Percentiles rank a stretch among this genome's conserved stretches.
These are phyloP conservation scores for Hippoglossus hippoglossus DNA, from an alignment of 2,797 vertebrate species.

Conservation along the genomic window DNA sequence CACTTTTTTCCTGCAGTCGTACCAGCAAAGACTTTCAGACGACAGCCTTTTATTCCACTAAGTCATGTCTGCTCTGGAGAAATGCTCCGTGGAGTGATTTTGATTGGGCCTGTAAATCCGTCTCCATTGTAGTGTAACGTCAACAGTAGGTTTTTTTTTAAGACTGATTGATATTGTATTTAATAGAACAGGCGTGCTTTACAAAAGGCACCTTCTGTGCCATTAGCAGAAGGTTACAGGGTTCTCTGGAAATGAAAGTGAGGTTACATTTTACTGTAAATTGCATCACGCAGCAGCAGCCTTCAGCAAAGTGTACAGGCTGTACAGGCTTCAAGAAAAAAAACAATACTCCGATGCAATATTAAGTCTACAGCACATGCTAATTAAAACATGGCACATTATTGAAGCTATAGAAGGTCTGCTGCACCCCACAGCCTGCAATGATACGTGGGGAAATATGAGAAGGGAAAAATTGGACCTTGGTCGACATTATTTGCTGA, in stretches of 20 bases:
- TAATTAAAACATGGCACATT: not conserved
- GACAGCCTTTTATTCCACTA: slow-evolving; percentile 11
- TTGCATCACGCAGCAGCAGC: not conserved
- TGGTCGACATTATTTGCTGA: too few species aligned
- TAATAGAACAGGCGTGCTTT: slow-evolving; percentile 11
- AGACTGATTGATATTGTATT: not conserved
- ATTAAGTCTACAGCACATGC: not conserved
- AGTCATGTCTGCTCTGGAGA: slow-evolving; percentile 16
- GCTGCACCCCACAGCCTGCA: not conserved
- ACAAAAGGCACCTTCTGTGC: not conserved
- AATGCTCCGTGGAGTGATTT: slow-evolving; percentile 21
- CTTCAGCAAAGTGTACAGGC: not conserved
- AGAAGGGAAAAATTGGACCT: too few species aligned
- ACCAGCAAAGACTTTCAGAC: slow-evolving; percentile 1
- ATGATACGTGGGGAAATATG: not conserved
- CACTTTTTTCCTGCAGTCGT: not conserved
- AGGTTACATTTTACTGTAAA: slow-evolving; percentile 1
- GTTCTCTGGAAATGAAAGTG: not conserved
- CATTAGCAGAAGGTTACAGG: slow-evolving; percentile 5
- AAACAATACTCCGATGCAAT: not conserved
- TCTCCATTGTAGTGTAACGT: slow-evolving; percentile 20
- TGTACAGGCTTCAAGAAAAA: not conserved
- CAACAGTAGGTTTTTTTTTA: not conserved
- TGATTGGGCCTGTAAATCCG: slow-evolving; percentile 20
- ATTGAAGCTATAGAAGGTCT: not conserved